Conservation (phyloP, 2,113 vertebrate species). For the Myocastor coypus region DNA sequence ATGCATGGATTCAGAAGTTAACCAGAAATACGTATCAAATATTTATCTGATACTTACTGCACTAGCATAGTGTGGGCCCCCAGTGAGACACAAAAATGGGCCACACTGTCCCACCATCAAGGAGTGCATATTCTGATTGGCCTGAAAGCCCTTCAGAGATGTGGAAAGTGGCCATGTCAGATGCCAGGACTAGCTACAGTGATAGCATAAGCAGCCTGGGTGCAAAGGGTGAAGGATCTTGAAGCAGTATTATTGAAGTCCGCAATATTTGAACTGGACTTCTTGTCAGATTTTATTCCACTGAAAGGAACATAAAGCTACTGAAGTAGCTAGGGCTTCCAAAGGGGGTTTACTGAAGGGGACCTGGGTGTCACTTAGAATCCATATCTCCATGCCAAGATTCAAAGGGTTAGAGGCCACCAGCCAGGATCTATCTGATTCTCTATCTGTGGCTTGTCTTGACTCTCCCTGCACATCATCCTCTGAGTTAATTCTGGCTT, state of each 20-base stretch:
- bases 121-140: background rate
- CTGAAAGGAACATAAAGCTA: background rate
- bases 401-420: background rate
- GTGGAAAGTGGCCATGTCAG: background rate
- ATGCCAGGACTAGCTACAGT: background rate
- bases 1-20: constrained; percentile 13
- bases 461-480: background rate
- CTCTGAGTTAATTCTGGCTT: background rate
- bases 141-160: background rate
- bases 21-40: background rate
- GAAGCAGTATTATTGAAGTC: background rate
- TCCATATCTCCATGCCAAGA: accelerated
- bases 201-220: background rate
- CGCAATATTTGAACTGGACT: background rate
- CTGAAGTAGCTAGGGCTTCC: background rate
- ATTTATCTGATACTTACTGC: background rate
- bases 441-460: background rate
- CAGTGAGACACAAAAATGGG: background rate
- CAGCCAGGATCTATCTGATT: background rate
- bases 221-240: background rate
- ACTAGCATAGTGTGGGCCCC: background rate
- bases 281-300: background rate
- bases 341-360: background rate
- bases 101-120: background rate
- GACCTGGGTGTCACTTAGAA: background rate